A percentile compares a stretch with the other conserved stretches of the same genome.
phyloP scores from a whole-genome alignment of 2,113 vertebrate species.

The Osmerus eperlanus region DNA sequence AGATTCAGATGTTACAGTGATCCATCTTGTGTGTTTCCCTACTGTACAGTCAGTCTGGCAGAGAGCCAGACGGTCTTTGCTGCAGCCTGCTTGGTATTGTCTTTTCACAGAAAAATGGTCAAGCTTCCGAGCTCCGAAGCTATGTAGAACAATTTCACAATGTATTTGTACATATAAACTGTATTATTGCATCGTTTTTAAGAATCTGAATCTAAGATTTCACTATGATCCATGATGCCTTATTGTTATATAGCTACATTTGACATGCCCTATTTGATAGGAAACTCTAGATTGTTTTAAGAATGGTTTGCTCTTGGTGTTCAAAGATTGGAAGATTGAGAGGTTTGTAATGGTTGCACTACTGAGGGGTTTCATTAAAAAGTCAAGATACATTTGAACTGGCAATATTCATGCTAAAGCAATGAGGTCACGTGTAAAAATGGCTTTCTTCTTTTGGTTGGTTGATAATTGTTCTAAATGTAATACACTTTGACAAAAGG shows the following conservation, averaged over 20 bases:
- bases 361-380: no score
- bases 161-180: constrained; percentile 4
- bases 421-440: background rate
- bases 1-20: constrained; percentile 44
- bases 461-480: constrained; percentile 15
- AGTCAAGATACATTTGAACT: no score
- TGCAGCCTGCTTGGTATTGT: no score
- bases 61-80: no score
- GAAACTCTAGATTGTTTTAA: no score
- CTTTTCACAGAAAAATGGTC: constrained; percentile 6
- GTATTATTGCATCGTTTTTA: background rate
- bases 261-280: no score
- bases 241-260: no score
- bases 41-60: background rate
- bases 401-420: no score
- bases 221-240: background rate
- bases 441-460: background rate
- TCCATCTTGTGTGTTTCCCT: constrained; percentile 18
- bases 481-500: constrained; percentile 11
- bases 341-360: no score
- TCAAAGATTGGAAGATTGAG: no score
- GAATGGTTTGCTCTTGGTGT: no score
- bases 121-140: background rate
- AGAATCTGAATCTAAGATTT: background rate
- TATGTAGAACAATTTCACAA: background rate